Conservation (phyloP, 2,797 vertebrate species). For the Picus viridis region DNA sequence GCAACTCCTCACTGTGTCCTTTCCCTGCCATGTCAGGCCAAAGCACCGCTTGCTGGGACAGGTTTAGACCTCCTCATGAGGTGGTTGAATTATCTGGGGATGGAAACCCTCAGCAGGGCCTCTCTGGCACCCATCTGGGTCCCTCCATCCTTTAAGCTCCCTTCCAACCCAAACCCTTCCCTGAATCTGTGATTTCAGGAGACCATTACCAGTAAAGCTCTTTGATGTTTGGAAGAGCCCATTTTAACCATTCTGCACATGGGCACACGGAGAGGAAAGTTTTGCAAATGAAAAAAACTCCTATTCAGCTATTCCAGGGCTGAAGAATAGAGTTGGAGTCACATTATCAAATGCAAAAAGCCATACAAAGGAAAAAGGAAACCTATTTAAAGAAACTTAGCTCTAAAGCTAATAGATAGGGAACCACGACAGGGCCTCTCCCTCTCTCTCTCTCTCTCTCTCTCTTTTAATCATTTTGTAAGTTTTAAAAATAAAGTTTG, state of each 20-base stretch:
- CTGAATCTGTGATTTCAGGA: not conserved
- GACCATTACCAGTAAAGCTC: not conserved
- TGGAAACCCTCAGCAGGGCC: not conserved
- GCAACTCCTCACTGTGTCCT: not conserved
- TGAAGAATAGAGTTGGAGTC: not conserved
- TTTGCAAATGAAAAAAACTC: not conserved
- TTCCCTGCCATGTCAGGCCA: not conserved
- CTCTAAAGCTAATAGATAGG: not conserved
- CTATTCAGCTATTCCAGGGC: not conserved
- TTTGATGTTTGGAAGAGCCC: not conserved
- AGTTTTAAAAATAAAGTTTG: not conserved
- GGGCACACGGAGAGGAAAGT: not conserved
- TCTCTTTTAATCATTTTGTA: not conserved
- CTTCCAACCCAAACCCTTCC: too few species aligned
- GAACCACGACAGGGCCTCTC: not conserved
- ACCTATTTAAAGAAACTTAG: not conserved
- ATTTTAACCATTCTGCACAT: not conserved
- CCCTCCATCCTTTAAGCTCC: not conserved
- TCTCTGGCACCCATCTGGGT: not conserved
- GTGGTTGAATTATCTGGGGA: not conserved
- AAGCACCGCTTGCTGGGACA: accelerated
- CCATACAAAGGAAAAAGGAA: not conserved
- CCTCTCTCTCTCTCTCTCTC: too few species aligned
- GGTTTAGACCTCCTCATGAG: not conserved
- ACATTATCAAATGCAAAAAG: not conserved